phyloP scores from a whole-genome alignment of 2,888 invertebrate species.

The Torymus tubicola region DNA sequence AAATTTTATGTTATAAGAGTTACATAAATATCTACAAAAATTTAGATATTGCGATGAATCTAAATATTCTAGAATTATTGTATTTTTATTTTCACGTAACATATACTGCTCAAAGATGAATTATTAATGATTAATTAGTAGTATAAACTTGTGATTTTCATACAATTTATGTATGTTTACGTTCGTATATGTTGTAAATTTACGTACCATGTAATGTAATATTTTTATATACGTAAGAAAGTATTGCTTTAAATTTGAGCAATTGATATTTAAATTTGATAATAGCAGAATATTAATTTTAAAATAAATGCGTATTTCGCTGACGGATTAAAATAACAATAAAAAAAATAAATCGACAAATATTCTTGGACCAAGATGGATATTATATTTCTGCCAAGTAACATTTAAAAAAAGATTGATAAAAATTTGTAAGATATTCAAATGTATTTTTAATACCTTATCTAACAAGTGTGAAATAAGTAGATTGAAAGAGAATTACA shows the following conservation, averaged over 20 bases:
- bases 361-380: constrained; percentile 62
- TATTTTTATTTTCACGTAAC: constrained; percentile 46
- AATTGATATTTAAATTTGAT: constrained; percentile 14
- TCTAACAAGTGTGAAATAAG: constrained; percentile 24
- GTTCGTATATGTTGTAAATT: constrained; percentile 46
- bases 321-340: constrained; percentile 53
- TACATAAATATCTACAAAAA: constrained; percentile 23
- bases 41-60: constrained; percentile 2
- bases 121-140: constrained; percentile 30
- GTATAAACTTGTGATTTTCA: constrained; percentile 47
- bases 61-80: constrained; percentile 17
- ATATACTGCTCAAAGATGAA: constrained; percentile 30
- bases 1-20: constrained; percentile 42
- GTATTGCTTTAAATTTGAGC: constrained; percentile 19
- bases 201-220: constrained; percentile 34
- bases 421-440: constrained; percentile 66
- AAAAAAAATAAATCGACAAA: constrained; percentile 53
- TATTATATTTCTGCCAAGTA: constrained; percentile 62
- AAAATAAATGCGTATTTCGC: constrained; percentile 37
- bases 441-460: constrained; percentile 71
- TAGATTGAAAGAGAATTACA: constrained; percentile 16
- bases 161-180: constrained; percentile 43
- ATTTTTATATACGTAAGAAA: constrained; percentile 29
- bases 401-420: constrained; percentile 54
- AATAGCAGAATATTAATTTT: constrained; percentile 23